Base-by-base conservation (phyloP, 1,140 invertebrate genomes). In the Hylyphantes graminicola region DNA sequence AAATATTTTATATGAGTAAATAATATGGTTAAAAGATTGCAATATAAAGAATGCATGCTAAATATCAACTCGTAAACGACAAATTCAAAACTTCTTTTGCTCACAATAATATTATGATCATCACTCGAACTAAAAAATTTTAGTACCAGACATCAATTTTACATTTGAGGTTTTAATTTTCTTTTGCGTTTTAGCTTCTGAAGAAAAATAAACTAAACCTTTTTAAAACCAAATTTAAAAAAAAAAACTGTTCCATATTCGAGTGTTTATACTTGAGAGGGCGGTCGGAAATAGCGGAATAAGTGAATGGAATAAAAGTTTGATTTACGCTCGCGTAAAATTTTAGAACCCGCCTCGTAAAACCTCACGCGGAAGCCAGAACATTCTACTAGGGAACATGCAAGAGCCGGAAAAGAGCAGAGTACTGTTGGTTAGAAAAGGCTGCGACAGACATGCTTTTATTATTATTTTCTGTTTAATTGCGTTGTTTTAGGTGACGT, bases 231-330 rank as follows among this genome's bases (percentile, higher is more conserved):
- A 5, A 35, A 35, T 35, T 35, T 5, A 35, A 35, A 35, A 35
- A 35, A 35, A 35, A 35, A 35, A 35, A 35, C 2, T 35, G 1
- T 78, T 78, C 67, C 76, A 78, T 78, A 78, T 78, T 54, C 67
- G 76, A 65, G 61, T 67, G 12, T 17, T 17, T 11, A 70, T 35
- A 35, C 12, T 57, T 54, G n/a, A 10, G 11, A 61, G 17, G 10
- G 57, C 73, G 11, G 13, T 35, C 48, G 48, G 67, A 15, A 55
- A 64, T 65, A 21, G 61, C 17, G 61, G 63, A 78, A 78, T 78
- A 78, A 78, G 76, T 78, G 61, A 55, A 67, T 78, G 59, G 67
- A 78, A 78, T 78, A 78, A 78, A 78, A 78, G 76, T 78, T 78
- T 78, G 76, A 78, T 78, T 78, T 78, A 78, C 76, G 76, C 63